Evolutionary conservation across 2,888 invertebrate species (phyloP), one percentile per base, ranked within the genome.

Genomic region (Andrena flavipes): DNA sequence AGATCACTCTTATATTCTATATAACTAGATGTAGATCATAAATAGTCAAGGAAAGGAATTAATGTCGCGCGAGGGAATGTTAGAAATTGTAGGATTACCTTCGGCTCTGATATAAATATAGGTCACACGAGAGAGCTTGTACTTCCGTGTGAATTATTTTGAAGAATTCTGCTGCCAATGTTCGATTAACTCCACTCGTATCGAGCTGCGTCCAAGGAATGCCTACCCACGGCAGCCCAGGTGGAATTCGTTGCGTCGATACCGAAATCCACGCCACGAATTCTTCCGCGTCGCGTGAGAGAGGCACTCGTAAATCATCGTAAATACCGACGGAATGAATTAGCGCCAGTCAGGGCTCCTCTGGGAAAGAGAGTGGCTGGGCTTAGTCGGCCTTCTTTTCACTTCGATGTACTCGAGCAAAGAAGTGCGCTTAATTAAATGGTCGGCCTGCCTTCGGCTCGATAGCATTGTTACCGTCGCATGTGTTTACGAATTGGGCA

Each of bases 361-460:
- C 29, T 29, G 42, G 0, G 20, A 16, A 13, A 33, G 16, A 20
- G n/a, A 49, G 54, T 42, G 65, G 3, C 30, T 42, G 54, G 16
- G 10, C 56, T 42, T 35, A n/a, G 13, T 16, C 48, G 59, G 26
- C 23, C 35, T 62, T 76, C 76, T 80, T 72, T 79, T 67, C 59
- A 35, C n/a, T 20, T 1, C 5, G 20, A 67, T 33, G 33, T 54
- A 62, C 86, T 84, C 71, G 65, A 76, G 42, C 64, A 26, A 70
- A 70, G 48, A 68, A 85, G 83, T 49, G 75, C 77, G 42, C 83
- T 85, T 82, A 83, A 87, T 87, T 87, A 83, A 42, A 83, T 78
- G 80, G 60, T 29, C 62, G 33, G 26, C 49, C 62, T 5, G 62
- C 30, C 29, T 10, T 23, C 51, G 33, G 8, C 48, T 35, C 42